These are phyloP conservation scores for Enteromius paludinosus DNA, from an alignment of 2,797 vertebrate genomes.

Conservation along the genomic window DNA sequence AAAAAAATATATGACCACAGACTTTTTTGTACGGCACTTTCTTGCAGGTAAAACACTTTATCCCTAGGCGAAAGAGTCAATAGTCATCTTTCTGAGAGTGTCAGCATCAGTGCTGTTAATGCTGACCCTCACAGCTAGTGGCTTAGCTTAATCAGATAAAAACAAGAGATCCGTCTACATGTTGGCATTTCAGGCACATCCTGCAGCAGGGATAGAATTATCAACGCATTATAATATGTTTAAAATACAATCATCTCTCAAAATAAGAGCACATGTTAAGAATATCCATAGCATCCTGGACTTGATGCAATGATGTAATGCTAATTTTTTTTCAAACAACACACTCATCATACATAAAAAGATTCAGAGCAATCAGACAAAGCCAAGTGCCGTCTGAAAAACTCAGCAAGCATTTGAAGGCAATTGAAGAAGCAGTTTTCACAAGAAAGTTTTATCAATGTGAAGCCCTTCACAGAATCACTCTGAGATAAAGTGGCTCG, in stretches of 20 bases:
- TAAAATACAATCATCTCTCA: background rate
- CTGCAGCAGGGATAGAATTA: background rate
- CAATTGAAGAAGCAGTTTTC: slow-evolving; percentile 5
- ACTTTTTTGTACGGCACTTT: background rate
- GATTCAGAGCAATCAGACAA: background rate
- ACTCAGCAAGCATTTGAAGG: slow-evolving; percentile 8
- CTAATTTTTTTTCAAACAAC: background rate
- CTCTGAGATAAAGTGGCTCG: slow-evolving; percentile 33
- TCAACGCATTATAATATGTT: background rate
- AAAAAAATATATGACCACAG: background rate
- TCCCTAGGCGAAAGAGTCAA: slow-evolving; percentile 28
- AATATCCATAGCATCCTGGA: background rate
- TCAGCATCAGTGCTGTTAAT: slow-evolving; percentile 36
- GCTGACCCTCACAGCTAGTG: slow-evolving; percentile 5
- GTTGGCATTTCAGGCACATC: background rate
- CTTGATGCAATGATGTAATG: background rate
- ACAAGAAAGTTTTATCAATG: slow-evolving; percentile 38
- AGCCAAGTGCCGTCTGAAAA: background rate
- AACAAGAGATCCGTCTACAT: background rate
- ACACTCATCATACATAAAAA: background rate
- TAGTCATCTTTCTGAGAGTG: slow-evolving; percentile 31
- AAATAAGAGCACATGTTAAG: background rate
- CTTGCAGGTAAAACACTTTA: slow-evolving; percentile 23
- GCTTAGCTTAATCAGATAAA: slow-evolving; percentile 27
- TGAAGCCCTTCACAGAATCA: slow-evolving; percentile 33